These are phyloP conservation scores for Delia radicum DNA, from an alignment of 1,140 invertebrate species.

Conservation along the genomic window DNA sequence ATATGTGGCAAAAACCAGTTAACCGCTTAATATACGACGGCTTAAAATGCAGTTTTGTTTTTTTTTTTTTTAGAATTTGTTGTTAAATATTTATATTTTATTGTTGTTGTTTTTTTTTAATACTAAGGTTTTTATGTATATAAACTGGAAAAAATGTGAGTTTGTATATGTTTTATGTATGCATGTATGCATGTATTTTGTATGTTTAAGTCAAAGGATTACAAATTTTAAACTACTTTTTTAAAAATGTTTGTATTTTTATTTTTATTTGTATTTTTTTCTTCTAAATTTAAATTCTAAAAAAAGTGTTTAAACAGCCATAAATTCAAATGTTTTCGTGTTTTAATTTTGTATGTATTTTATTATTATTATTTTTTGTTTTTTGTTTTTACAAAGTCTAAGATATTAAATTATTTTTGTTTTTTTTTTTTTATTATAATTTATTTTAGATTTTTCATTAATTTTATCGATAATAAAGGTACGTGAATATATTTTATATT, in stretches of 20 bases:
- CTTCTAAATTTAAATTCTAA: constrained; percentile 12
- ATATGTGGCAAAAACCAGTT: too few relatives aligned
- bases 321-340: constrained; percentile 21
- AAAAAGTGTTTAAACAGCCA: constrained; percentile 25
- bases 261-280: neutral
- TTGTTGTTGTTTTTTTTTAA: constrained; percentile 6
- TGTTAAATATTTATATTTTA: neutral
- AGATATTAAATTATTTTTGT: neutral
- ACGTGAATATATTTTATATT: constrained; percentile 12
- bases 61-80: neutral
- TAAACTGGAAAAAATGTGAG: neutral
- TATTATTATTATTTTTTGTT: neutral
- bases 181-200: too few relatives aligned
- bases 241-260: constrained; percentile 10
- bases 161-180: neutral
- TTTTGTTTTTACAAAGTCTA: neutral
- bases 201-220: neutral
- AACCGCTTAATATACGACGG: too few relatives aligned
- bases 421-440: neutral
- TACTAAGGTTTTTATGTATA: neutral
- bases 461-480: neutral
- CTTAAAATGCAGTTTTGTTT: too few relatives aligned
- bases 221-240: neutral
- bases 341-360: neutral
- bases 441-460: neutral